Percentiles rank a stretch among this genome's conserved stretches.
Conservation (phyloP, 1,140 invertebrate genomes). For the Brachionus calyciflorus region DNA sequence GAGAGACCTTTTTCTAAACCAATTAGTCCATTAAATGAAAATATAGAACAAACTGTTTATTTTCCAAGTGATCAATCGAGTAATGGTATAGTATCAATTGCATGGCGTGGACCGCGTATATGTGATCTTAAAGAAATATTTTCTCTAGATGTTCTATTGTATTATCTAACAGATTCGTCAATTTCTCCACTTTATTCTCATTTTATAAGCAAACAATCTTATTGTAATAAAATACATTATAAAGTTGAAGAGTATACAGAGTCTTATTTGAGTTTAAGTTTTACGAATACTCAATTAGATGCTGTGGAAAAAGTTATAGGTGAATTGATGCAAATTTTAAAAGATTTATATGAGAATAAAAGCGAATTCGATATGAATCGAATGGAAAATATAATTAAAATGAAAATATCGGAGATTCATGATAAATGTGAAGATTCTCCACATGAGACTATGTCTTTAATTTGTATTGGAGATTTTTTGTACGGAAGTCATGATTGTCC, state of each 20-base stretch:
- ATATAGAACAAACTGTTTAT: conserved; percentile 62
- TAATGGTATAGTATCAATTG: conserved; percentile 74
- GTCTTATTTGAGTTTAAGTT: conserved; percentile 47
- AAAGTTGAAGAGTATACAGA: conserved; percentile 33
- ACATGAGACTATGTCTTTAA: conserved; percentile 71
- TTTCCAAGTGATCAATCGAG: conserved; percentile 74
- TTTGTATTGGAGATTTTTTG: conserved; percentile 75
- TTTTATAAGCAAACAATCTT: conserved; percentile 77
- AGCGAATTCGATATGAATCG: conserved; percentile 30
- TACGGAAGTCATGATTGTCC: conserved; percentile 67
- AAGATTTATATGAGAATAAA: background rate
- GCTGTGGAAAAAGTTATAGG: conserved; percentile 64
- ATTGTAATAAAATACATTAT: conserved; percentile 66
- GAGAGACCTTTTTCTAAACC: conserved; percentile 39
- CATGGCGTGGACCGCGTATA: conserved; percentile 73
- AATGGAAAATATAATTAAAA: conserved; percentile 52
- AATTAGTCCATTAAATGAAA: conserved; percentile 67
- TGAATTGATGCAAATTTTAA: conserved; percentile 43
- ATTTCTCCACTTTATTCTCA: conserved; percentile 76
- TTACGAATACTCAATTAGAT: conserved; percentile 68
- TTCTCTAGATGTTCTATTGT: conserved; percentile 71
- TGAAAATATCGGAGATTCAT: conserved; percentile 42
- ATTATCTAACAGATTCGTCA: conserved; percentile 79
- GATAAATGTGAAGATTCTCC: conserved; percentile 70
- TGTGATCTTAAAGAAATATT: conserved; percentile 61